Evolutionary conservation across 2,113 vertebrate species (phyloP).

Genomic region (Puma concolor): DNA sequence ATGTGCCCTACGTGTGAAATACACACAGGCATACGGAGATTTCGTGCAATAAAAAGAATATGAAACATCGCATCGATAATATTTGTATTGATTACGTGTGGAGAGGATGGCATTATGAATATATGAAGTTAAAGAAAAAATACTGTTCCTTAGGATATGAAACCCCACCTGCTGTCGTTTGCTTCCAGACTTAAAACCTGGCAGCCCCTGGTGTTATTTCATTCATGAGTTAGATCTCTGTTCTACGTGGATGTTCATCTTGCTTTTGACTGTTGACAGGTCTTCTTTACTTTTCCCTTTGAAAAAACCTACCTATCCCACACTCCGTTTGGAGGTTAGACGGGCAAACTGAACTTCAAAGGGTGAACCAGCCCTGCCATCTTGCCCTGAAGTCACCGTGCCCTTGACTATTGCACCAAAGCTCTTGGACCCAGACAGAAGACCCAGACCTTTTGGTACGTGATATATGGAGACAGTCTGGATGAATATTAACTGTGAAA

Average conservation of each 20-base stretch:
- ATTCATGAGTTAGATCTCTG: rapidly evolving
- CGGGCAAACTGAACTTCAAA: background rate
- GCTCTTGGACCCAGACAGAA: conserved; percentile 27
- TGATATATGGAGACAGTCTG: conserved; percentile 63
- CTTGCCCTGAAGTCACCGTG: too few species aligned
- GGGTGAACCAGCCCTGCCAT: background rate
- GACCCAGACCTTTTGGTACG: conserved; percentile 39
- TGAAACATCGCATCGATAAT: background rate
- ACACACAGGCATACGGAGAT: background rate
- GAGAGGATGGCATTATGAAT: background rate
- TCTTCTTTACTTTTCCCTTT: background rate
- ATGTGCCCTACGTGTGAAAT: rapidly evolving
- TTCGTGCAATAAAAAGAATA: background rate
- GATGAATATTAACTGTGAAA: conserved; percentile 77
- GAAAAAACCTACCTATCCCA: background rate
- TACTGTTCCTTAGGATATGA: background rate
- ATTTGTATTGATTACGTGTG: background rate
- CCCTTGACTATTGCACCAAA: background rate
- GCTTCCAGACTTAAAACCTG: background rate
- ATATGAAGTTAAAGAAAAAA: background rate
- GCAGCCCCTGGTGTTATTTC: background rate
- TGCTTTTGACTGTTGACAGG: background rate
- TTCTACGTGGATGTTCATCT: background rate
- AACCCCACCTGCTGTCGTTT: too few species aligned
- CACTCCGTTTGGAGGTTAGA: background rate